Percentiles rank a stretch among this genome's conserved stretches.
Evolutionary conservation across 2,113 vertebrate genomes (phyloP).

Genomic region (Callospermophilus lateralis): DNA sequence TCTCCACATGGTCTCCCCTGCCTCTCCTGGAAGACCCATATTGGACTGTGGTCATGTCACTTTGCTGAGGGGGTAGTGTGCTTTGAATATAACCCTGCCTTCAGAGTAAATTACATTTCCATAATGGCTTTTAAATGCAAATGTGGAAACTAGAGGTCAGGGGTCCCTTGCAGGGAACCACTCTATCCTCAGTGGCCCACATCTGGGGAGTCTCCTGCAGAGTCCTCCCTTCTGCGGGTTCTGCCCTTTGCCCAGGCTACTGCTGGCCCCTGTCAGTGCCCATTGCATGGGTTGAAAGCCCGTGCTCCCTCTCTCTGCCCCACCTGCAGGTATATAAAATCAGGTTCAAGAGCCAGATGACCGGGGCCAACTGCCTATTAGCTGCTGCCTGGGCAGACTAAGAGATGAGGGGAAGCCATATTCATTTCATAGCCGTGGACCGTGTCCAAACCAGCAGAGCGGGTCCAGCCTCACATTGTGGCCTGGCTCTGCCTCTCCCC

Average conservation of each 20-base stretch:
- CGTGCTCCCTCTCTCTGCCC: background rate
- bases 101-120: conserved; percentile 64
- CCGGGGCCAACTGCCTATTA: background rate
- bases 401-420: background rate
- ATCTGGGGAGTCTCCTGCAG: background rate
- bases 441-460: background rate
- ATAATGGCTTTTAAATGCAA: conserved; percentile 65
- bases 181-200: background rate
- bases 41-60: background rate
- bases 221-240: background rate
- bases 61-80: conserved; percentile 3
- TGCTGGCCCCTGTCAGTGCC: background rate
- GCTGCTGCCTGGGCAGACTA: background rate
- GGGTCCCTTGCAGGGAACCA: background rate
- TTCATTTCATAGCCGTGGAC: background rate
- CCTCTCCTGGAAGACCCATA: background rate
- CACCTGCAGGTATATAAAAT: background rate
- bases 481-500: conserved; percentile 3
- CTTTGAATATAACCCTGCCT: conserved; percentile 45
- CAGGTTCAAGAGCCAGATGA: background rate
- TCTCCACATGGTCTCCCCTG: background rate
- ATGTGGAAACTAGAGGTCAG: background rate
- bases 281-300: background rate
- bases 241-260: background rate
- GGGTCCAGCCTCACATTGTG: background rate